These are phyloP conservation scores for Noctua janthina DNA, from an alignment of 2,888 invertebrate species.

Conservation along the genomic window DNA sequence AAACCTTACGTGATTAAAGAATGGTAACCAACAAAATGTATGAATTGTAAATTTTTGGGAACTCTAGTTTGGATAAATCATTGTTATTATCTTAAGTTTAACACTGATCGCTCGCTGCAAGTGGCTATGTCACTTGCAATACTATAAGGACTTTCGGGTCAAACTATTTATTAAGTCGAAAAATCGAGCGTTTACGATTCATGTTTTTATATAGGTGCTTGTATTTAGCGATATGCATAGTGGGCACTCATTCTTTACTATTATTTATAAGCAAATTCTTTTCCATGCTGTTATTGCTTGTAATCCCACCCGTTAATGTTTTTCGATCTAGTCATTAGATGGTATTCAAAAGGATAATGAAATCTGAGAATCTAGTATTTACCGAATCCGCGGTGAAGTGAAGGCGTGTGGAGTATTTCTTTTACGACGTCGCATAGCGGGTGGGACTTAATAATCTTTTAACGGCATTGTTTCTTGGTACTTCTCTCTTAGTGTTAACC, in stretches of 20 bases:
- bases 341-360: not conserved
- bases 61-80: not conserved
- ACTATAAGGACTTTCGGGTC: not conserved
- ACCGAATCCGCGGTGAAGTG: not conserved
- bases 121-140: slow-evolving; percentile 10
- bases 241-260: not conserved
- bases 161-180: not conserved
- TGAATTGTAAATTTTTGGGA: not conserved
- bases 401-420: not conserved
- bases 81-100: not conserved
- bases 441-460: not conserved
- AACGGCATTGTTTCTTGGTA: not conserved
- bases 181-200: not conserved
- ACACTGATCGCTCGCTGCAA: slow-evolving; percentile 4
- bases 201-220: not conserved
- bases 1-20: not conserved
- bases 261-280: not conserved
- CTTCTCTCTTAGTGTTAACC: slow-evolving; percentile 7
- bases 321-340: not conserved
- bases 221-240: not conserved
- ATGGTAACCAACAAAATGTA: not conserved
- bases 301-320: not conserved
- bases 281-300: not conserved
- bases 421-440: not conserved
- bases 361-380: not conserved